Base-by-base conservation (phyloP, 2,797 vertebrate species). In the Epinephelus awoara region DNA sequence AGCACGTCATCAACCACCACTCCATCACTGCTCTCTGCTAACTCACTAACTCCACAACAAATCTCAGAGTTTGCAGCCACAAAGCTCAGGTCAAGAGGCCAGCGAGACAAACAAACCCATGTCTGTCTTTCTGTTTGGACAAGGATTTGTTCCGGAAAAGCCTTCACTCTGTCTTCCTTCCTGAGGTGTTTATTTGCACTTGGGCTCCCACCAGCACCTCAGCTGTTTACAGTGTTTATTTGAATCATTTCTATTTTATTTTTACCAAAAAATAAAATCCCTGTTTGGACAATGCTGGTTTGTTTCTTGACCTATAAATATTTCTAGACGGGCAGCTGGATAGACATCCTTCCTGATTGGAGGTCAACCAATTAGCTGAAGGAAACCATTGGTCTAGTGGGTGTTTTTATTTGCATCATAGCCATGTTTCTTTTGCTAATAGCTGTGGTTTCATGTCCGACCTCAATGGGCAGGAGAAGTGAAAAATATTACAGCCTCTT, bases 301-400 rank as follows among this genome's bases (percentile, higher is more conserved):
- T 92, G 85, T 91, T 85, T 87, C 70, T 81, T 72, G 58, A 82
- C 76, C 85, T 88, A 86, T 87, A 91, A 92, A 92, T 92, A 94
- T 85, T 83, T 83, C 47, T 29, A 66, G 55, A 67, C 76, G 27
- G 54, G 58, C 82, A 86, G 79, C 71, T 47, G 44, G 65, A 88
- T 80, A 70, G 86, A 92, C 92, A 89, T 94, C 88, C 87, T 92
- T 91, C 86, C 90, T 59, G 65, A 69, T 40, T 49, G 58, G 23
- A 80, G 68, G 65, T 75, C 44, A 42, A 83, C 79, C 62, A 82
- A 63, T 86, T 69, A 79, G 72, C 40, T 47, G 12, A 80, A 74
- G 67, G 75, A 87, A 85, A 66, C 77, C 42, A 27, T 56, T 73
- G 72, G 72, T 63, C 47, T 44, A 3, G 13, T 50, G 38, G 29